Evolutionary conservation across 2,888 invertebrate species (phyloP).

Genomic region (Cataglyphis altisquamis): DNA sequence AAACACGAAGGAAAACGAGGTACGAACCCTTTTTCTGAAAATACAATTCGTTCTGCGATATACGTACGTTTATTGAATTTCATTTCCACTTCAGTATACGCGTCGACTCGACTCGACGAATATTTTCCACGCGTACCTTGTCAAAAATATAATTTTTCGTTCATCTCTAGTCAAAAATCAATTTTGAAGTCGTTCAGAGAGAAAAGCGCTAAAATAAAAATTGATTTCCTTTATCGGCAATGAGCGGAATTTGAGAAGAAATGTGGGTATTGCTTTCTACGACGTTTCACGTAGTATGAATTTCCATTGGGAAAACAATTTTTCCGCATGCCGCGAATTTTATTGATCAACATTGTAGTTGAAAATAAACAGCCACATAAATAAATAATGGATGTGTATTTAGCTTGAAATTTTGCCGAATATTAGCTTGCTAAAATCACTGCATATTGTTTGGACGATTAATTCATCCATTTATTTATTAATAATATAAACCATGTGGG

Average conservation of each 20-base stretch:
- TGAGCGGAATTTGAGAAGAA: not conserved
- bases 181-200: not conserved
- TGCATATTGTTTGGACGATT: constrained; percentile 2
- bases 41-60: constrained; percentile 37
- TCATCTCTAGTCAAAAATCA: not conserved
- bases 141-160: constrained; percentile 20
- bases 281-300: not conserved
- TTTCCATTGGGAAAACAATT: constrained; percentile 20
- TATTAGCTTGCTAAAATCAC: not conserved
- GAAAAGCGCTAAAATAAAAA: not conserved
- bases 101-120: not conserved
- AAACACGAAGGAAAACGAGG: constrained; percentile 12
- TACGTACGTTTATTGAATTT: constrained; percentile 38
- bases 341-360: not conserved
- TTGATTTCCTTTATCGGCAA: not conserved
- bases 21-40: constrained; percentile 18
- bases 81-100: constrained; percentile 3
- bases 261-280: not conserved
- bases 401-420: not conserved
- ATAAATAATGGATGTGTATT: constrained; percentile 17
- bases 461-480: constrained; percentile 12
- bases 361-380: constrained; percentile 8
- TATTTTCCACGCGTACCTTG: constrained; percentile 10
- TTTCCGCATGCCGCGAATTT: not conserved
- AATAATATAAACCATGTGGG: not conserved